phyloP scores from a whole-genome alignment of 37 sponge, comb jelly and placozoan genomes.

The Agelas oroides region DNA sequence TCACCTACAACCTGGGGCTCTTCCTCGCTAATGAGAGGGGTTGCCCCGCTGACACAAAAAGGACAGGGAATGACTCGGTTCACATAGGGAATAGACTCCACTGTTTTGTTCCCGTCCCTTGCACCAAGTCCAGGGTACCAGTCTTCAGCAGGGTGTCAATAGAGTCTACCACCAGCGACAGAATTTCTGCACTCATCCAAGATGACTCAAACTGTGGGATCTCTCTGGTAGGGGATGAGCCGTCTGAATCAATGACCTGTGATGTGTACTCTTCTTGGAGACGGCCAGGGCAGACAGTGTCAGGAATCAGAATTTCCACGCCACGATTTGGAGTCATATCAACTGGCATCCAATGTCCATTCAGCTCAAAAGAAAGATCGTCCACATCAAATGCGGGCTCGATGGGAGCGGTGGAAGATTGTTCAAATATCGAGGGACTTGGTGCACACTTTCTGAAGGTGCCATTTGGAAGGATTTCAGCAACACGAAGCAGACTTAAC shows the following conservation, averaged over 20 bases:
- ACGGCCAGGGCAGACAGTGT: slow-evolving; percentile 59
- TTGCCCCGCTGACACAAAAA: slow-evolving; percentile 72
- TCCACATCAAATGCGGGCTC: slow-evolving; percentile 55
- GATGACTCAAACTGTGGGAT: slow-evolving; percentile 37
- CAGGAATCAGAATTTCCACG: slow-evolving; percentile 77
- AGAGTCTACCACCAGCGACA: slow-evolving; percentile 63
- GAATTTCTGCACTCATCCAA: slow-evolving; percentile 85
- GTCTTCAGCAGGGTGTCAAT: slow-evolving; percentile 88
- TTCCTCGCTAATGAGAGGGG: neutral
- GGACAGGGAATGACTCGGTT: slow-evolving; percentile 90
- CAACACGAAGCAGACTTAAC: slow-evolving; percentile 68
- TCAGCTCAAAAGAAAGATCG: slow-evolving; percentile 76
- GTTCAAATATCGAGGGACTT: slow-evolving; percentile 47
- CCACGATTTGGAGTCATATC: slow-evolving; percentile 69
- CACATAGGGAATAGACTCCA: slow-evolving; percentile 78
- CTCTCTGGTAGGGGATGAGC: neutral
- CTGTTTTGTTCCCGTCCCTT: slow-evolving; percentile 45
- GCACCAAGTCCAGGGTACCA: slow-evolving; percentile 92
- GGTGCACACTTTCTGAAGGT: slow-evolving; percentile 60
- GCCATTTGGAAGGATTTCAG: slow-evolving; percentile 70
- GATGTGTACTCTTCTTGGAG: slow-evolving; percentile 15
- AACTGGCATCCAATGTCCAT: slow-evolving; percentile 67
- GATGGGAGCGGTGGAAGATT: slow-evolving; percentile 41
- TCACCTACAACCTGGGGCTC: no score
- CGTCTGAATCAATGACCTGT: neutral